These are phyloP conservation scores for Zele albiditarsus DNA, from an alignment of 2,888 invertebrate genomes.

Conservation along the genomic window DNA sequence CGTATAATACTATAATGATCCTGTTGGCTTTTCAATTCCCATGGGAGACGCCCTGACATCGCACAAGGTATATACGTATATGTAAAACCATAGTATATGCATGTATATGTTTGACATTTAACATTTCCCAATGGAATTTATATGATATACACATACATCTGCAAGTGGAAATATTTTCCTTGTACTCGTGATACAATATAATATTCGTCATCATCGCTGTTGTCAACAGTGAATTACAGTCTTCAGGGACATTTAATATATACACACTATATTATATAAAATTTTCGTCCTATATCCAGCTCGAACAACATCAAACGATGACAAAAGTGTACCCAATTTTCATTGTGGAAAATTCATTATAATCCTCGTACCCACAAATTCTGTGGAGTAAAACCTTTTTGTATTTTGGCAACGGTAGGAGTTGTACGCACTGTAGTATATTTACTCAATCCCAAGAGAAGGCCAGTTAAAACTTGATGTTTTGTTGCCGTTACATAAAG, in stretches of 20 bases:
- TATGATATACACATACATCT: constrained; percentile 12
- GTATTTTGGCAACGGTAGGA: neutral
- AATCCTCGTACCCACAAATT: too few species aligned
- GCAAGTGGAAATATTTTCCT: constrained; percentile 5
- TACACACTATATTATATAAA: neutral
- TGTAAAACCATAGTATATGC: constrained; percentile 34
- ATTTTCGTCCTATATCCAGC: neutral
- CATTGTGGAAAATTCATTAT: too few species aligned
- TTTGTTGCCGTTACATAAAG: neutral
- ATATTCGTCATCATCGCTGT: neutral
- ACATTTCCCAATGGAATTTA: constrained; percentile 64
- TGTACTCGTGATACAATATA: constrained; percentile 3
- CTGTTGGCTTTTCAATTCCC: constrained; percentile 65
- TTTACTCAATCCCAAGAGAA: neutral
- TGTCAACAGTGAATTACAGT: neutral
- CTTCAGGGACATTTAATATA: neutral
- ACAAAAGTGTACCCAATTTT: too few species aligned
- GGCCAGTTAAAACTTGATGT: constrained; percentile 6
- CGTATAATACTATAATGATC: constrained; percentile 67
- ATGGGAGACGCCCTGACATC: constrained; percentile 49
- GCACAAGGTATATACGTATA: neutral
- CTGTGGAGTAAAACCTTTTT: neutral
- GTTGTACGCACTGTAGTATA: neutral
- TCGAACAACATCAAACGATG: too few species aligned
- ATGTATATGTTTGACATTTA: constrained; percentile 69